A percentile compares a stretch with the other conserved stretches of the same genome.
Conservation (phyloP, 2,113 vertebrate genomes). For the Morone saxatilis region DNA sequence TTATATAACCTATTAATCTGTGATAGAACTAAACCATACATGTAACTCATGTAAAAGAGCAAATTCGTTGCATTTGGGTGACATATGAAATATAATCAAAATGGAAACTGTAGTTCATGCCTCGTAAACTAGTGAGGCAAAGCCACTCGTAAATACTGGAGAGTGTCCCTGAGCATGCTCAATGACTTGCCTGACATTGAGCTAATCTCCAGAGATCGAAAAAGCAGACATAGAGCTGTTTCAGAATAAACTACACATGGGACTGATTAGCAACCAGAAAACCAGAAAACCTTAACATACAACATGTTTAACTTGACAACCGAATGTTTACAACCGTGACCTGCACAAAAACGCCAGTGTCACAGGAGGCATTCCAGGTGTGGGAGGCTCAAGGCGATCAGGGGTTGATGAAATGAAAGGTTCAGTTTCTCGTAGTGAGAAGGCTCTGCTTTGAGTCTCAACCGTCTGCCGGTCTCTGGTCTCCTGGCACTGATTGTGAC, state of each 20-base stretch:
- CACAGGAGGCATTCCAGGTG: background rate
- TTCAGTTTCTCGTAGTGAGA: too few species aligned
- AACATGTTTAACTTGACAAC: background rate
- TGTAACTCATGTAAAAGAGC: background rate
- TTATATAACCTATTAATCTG: background rate
- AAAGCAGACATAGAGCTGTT: background rate
- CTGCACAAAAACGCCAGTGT: background rate
- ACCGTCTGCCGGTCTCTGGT: background rate
- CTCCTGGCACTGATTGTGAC: background rate
- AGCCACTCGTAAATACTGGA: background rate
- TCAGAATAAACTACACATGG: background rate
- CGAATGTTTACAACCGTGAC: background rate
- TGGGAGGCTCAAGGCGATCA: background rate
- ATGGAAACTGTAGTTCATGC: background rate
- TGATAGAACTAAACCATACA: background rate
- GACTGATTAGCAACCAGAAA: background rate
- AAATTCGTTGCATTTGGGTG: background rate
- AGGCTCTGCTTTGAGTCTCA: background rate
- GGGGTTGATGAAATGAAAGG: too few species aligned
- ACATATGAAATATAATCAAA: background rate
- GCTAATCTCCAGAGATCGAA: background rate
- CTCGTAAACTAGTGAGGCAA: background rate
- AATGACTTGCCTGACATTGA: background rate
- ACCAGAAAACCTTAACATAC: background rate
- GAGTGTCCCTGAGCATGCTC: background rate